Evolutionary conservation across 2,113 vertebrate species (phyloP), one percentile per base, ranked within the genome.

Genomic region (Drymodes brunneopygia): DNA sequence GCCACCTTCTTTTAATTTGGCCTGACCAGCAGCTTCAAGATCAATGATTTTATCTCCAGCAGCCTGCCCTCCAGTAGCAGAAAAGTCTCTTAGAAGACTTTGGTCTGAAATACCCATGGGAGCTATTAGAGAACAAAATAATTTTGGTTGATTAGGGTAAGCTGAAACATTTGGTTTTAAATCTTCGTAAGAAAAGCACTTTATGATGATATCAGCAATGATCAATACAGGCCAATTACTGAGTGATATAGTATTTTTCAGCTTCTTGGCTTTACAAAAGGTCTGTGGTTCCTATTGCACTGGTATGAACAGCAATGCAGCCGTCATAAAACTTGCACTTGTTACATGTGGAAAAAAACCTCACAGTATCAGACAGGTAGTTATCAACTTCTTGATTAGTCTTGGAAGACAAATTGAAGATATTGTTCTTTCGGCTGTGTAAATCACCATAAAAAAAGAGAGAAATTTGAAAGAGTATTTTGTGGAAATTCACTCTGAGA

Each of bases 61-160:
- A 84, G 92, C 79, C 57, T 84, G 96, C 40, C 93, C 53, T 77
- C 71, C 92, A 81, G 77, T 3, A 81, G 85, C 50, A 71, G 96
- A 66, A 79, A 97, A 97, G 51, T 97, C 97, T 83, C 95, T 97
- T 38, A 88, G 67, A 83, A 98, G 94, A 80, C 96, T 98, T 88
- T 97, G 97, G 90, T 99, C 99, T 27, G 98, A 97, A 86, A 98
- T 97, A 93, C 99, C 98, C 95, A 98, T 66, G 3, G 98, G 98
- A 95, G 98, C 99, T 99, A 71, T 86, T n/a, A 60, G 29, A 91
- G 50, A 97, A 92, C 3, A 81, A 66, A 86, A 45, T 51, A 38
- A 18, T 86, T 91, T 42, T 38, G 8, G 22, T 81, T 83, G 73
- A 51, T 25, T 79, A 25, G 18, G 15, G 15, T 38, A 85, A 95